phyloP scores from a whole-genome alignment of 2,888 invertebrate species.

The Drosophila fungiperda region DNA sequence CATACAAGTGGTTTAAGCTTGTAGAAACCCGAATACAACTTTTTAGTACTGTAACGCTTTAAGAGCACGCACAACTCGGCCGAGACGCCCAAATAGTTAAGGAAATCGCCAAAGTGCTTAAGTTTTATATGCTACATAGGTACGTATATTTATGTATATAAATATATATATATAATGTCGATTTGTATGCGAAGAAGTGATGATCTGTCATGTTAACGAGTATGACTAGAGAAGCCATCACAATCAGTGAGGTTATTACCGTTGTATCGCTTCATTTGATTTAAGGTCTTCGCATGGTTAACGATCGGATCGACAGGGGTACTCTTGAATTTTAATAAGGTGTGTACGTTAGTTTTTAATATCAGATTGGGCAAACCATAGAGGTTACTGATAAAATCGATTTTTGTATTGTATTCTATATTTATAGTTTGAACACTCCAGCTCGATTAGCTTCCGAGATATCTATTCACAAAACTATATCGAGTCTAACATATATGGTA shows the following conservation, averaged over 20 bases:
- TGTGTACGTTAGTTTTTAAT: background rate
- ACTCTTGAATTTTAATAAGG: constrained; percentile 38
- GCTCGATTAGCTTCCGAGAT: background rate
- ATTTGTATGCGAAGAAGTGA: constrained; percentile 61
- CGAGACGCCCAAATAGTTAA: constrained; percentile 61
- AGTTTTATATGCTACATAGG: constrained; percentile 10
- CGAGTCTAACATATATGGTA: background rate
- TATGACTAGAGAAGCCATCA: constrained; percentile 24
- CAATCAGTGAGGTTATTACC: constrained; percentile 43
- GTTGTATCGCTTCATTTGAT: constrained; percentile 16
- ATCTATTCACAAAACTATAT: background rate
- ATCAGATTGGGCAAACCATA: background rate
- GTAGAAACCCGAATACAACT: constrained; percentile 54
- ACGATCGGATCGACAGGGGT: background rate
- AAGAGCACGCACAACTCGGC: constrained; percentile 65
- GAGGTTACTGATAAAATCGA: background rate
- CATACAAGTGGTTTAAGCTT: constrained; percentile 53
- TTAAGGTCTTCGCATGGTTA: constrained; percentile 46
- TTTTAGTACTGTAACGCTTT: constrained; percentile 58
- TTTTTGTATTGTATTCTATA: background rate
- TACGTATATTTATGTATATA: background rate
- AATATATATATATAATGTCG: background rate
- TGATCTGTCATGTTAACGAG: constrained; percentile 47
- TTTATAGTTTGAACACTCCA: background rate
- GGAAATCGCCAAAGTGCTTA: constrained; percentile 49